Conservation (phyloP, 2,888 invertebrate species). For the Timema cristinae region DNA sequence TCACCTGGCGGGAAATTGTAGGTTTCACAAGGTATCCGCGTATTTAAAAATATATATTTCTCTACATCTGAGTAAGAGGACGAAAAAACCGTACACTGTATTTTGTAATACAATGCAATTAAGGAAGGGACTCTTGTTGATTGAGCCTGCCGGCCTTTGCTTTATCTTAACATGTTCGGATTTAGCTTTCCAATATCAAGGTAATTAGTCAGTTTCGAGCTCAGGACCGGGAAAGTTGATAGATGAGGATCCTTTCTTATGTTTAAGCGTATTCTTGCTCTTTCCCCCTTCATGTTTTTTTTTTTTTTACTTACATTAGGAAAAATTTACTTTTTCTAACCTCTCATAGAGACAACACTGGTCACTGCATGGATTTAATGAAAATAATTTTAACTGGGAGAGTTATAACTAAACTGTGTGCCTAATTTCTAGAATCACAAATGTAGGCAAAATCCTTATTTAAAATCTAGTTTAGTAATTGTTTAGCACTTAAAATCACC, state of each 20-base stretch:
- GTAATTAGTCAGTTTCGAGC: neutral
- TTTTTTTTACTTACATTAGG: constrained; percentile 2
- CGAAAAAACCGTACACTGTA: neutral
- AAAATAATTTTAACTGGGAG: no score
- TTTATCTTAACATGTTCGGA: neutral
- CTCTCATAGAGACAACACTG: constrained; percentile 8
- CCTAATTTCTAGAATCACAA: no score
- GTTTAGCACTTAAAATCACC: no score
- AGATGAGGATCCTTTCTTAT: neutral
- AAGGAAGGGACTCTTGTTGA: neutral
- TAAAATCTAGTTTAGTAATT: no score
- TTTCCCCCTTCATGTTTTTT: neutral
- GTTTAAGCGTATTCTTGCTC: neutral
- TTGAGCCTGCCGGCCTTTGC: neutral
- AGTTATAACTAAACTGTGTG: no score
- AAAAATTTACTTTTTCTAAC: constrained; percentile 9
- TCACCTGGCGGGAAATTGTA: neutral
- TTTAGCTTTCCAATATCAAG: constrained; percentile 1
- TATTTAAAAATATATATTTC: no score
- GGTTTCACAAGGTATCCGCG: no score
- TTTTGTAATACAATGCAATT: neutral
- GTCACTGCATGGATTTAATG: neutral
- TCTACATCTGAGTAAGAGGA: neutral
- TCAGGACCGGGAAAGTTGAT: neutral
- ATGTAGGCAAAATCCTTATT: no score